phyloP scores from a whole-genome alignment of 2,797 vertebrate species.

The Acanthurus tractus region DNA sequence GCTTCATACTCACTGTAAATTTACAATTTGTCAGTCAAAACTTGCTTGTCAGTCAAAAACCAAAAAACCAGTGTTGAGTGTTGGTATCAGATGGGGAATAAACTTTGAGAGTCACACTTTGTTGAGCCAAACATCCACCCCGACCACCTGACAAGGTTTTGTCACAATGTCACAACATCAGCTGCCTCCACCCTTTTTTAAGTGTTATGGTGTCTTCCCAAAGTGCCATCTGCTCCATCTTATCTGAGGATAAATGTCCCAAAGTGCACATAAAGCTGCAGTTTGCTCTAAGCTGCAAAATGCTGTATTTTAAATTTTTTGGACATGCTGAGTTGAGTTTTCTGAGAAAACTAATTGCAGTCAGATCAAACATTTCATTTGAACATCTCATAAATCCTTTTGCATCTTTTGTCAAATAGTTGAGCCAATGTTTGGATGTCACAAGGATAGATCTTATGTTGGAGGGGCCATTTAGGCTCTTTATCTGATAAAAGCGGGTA shows the following conservation, averaged over 20 bases:
- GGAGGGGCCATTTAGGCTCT: constrained; percentile 45
- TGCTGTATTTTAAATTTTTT: background rate
- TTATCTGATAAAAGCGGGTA: constrained; percentile 58
- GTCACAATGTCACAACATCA: too few relatives aligned
- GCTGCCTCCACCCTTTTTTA: background rate
- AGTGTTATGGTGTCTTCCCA: background rate
- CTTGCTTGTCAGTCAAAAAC: too few relatives aligned
- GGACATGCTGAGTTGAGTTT: background rate
- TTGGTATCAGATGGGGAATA: background rate
- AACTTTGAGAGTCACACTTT: background rate
- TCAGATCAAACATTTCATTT: constrained; percentile 5
- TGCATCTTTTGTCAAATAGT: constrained; percentile 4
- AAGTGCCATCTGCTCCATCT: background rate
- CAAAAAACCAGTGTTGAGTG: background rate
- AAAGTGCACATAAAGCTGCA: background rate
- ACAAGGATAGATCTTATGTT: constrained; percentile 46
- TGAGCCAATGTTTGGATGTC: constrained; percentile 39
- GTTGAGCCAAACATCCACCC: too few relatives aligned
- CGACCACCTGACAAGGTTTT: too few relatives aligned
- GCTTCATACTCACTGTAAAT: background rate
- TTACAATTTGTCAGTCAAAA: too few relatives aligned
- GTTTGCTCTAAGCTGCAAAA: background rate
- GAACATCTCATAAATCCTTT: constrained; percentile 12
- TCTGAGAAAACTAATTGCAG: background rate
- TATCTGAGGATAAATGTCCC: too few relatives aligned